These are phyloP conservation scores for Troilus luridus DNA, from an alignment of 2,888 invertebrate species.

Conservation along the genomic window DNA sequence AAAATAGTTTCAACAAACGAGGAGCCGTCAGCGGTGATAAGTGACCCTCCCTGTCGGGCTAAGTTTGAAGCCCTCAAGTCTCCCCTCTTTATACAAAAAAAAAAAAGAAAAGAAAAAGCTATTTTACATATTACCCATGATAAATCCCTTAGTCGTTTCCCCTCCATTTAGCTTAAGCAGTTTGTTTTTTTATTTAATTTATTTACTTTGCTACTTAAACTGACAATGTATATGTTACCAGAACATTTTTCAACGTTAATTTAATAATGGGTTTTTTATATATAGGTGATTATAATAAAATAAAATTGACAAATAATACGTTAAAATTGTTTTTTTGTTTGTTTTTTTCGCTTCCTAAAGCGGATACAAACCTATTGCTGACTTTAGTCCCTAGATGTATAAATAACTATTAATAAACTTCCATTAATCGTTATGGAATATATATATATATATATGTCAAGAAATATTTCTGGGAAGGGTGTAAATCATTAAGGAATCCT, in stretches of 20 bases:
- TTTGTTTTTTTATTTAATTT: not conserved
- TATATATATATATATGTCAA: not conserved
- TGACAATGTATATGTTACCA: not conserved
- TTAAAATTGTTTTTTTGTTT: no score
- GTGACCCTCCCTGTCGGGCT: slow-evolving; percentile 16
- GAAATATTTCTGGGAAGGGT: not conserved
- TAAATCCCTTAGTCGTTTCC: slow-evolving; percentile 24
- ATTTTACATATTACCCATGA: slow-evolving; percentile 46
- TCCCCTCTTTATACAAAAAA: slow-evolving; percentile 29
- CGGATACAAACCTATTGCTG: no score
- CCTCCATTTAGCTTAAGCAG: slow-evolving; percentile 10
- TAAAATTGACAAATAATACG: no score
- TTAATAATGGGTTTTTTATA: not conserved
- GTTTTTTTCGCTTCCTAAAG: no score
- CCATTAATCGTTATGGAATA: no score
- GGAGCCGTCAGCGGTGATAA: slow-evolving; percentile 52
- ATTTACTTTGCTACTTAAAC: not conserved
- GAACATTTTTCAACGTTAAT: not conserved
- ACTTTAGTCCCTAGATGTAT: no score
- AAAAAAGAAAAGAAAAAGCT: not conserved
- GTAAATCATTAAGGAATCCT: not conserved
- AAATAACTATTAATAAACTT: no score
- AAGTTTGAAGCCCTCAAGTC: slow-evolving; percentile 44
- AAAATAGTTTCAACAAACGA: slow-evolving; percentile 58
- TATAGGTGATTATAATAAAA: no score